Base-by-base conservation (phyloP, 2,888 invertebrate genomes). In the Hedychridium roseum region DNA sequence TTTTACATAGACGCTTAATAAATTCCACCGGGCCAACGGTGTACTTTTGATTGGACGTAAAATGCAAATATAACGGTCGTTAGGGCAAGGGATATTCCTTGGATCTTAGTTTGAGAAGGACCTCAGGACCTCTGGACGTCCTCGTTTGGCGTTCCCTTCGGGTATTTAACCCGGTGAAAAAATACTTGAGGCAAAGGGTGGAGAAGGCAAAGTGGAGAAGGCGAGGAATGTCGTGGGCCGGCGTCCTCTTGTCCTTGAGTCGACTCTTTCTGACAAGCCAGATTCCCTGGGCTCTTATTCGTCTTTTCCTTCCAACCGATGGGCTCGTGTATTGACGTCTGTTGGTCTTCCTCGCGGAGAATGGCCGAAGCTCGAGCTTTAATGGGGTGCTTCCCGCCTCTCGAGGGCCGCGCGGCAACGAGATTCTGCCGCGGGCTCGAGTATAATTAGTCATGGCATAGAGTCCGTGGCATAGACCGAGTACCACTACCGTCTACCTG, bases 391-490 rank as follows among this genome's bases (percentile, higher is more conserved):
- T 68, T 66, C 52, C 66, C 60, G 60, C 54, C 64, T 60, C 65
- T 64, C 42, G 49, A 67, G 64, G 52, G 55, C 49, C 55, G 50
- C 42, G 43, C 32, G 41, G 54, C 62, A 61, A 61, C 58, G 65
- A 66, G 68, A 70, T 60, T 43, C 52, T 38, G 64, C 71, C 71
- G 57, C 65, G 47, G 66, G 71, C 67, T 58, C 35, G 59, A 64
- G 67, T 66, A 68, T 71, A 71, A 71, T 71, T 71, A 71, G 71
- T 70, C 71, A 58, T 66, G 66, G 57, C 57, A 55, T 63, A 64
- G 54, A 66, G 57, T 61, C 55, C 48, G 43, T 54, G 57, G 57
- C 65, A 55, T 57, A 58, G 61, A 63, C 58, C 51, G 57, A 66
- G 66, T 43, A 63, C 51, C 27, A 27, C 27, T 27, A 27, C n/a